Base-by-base conservation (phyloP, 2,888 invertebrate genomes). In the Mimumesa dahlbomi region DNA sequence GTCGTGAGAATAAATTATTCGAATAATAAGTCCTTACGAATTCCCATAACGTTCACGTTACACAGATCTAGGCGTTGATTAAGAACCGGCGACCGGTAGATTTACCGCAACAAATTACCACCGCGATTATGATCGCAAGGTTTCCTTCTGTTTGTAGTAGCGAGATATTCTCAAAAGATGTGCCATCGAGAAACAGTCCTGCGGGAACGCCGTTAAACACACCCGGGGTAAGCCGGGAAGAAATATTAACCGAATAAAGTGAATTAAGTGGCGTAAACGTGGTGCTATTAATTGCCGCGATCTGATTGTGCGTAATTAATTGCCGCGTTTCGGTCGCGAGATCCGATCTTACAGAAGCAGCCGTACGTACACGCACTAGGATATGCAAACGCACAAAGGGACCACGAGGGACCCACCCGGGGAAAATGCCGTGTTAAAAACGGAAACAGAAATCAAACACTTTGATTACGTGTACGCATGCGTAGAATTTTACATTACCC, bases 281-380 rank as follows among this genome's bases (percentile, higher is more conserved):
- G 61, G 40, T 36, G 25, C 63, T 69, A 67, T 75, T 76, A 73
- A 75, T 76, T 69, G 50, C 63, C 52, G 25, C 57, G 43, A 77
- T 73, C 68, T 69, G 73, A 75, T 73, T 63, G 69, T 29, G 18
- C 34, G 58, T 73, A 73, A 73, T 77, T 77, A 73, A 77, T 75
- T 62, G 64, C 57, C 40, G 43, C 53, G 56, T 31, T 49, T 66
- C 29, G 14, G 38, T 38, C 50, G 45, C 46, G 53, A 58, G 66
- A 54, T 70, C 57, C 61, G 46, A 68, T 69, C 68, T 63, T 25
- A 46, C 21, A 16, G 34, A 42, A 64, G 29, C 38, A 16, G 18
- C n/a, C 43, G 11, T n/a, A 29, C 22, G 22, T 19, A 36, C 25
- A 34, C 18, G 31, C 19, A 18, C 7, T 4, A 11, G 36, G n/a